Evolutionary conservation across 2,888 invertebrate species (phyloP), one percentile per base, ranked within the genome.

Genomic region (Cerceris rybyensis): DNA sequence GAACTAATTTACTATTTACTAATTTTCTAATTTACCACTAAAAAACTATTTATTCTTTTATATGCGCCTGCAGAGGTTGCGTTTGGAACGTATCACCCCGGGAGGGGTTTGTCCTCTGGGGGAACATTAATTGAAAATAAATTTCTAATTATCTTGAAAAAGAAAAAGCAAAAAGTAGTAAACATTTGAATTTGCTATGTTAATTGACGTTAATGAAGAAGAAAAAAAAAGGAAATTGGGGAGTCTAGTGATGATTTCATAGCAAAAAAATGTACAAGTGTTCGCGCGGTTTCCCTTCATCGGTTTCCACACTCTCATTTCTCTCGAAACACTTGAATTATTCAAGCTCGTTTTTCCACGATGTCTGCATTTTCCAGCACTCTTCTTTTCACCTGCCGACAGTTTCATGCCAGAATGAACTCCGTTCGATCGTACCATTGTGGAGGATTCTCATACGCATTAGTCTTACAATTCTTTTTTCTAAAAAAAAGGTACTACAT

Each of bases 281-380:
- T 59, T 2, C 59, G 42, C 41, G 59, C 13, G 7, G 60, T 6
- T 50, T 61, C 17, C 61, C 54, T 69, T 69, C 69, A 54, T 61
- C 42, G 54, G 28, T 42, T 9, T 14, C 58, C 49, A 49, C 28
- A 54, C 41, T 71, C 67, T 58, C 58, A 63, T 66, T 55, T 41
- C 61, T 50, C 57, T 64, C 55, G 70, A 67, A 70, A 75, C 63
- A 68, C 64, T 67, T 75, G 75, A 75, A 75, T 75, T 75, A 75
- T 75, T 75, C 75, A 75, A 49, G 61, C 70, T 58, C 63, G 63
- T 75, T 75, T 71, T 66, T 75, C 63, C 70, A 63, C 61, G 61
- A 55, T 63, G 75, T 75, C 75, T 75, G 75, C 70, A 66, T 57
- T 70, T 75, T 70, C 60, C 75, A 2, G 57, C 41, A 59, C 39